Evolutionary conservation across 2,888 invertebrate genomes (phyloP), one percentile per base, ranked within the genome.

Genomic region (Drosophila neutralis): DNA sequence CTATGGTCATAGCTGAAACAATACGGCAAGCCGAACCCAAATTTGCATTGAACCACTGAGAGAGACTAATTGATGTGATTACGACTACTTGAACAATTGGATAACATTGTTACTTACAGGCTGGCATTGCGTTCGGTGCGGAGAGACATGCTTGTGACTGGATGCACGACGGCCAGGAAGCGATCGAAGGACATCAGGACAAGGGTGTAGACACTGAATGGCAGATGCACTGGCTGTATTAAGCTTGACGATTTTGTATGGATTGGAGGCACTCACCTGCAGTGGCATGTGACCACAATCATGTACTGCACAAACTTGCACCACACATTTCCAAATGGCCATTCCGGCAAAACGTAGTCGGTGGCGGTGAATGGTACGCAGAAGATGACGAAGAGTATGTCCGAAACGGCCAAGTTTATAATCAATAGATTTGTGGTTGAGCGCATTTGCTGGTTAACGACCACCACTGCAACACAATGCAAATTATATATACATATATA

Each of bases 341-440:
- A 98, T 90, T 95, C 95, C 8, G 96, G 95, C 90, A 97, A 94
- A 0, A 97, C 97, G 92, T 98, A 98, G 90, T 97, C 97, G 21
- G 97, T 96, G 1, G 98, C 98, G 1, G 98, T 98, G 93, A 98
- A 98, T 0, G 98, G 98, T 24, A 98, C 98, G 93, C 98, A 98
- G 93, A 98, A 97, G 61, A 98, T 95, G 49, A 98, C 97, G 93
- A 98, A 98, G 35, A 97, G 95, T 35, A 98, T 94, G 92, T 98
- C 98, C 42, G 98, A 98, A 33, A 98, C 94, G 4, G 98, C 98
- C 73, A 98, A 93, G 92, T 97, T 98, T 73, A 98, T 96, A 84
- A 98, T 98, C 35, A 98, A 95, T 51, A 98, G 95, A 92, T 98
- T 98, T 56, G 98, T 98, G 8, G 98, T 98, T 40, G 97, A 98